Base-by-base conservation (phyloP, 2,888 invertebrate species). In the Azorinus chamasolen region DNA sequence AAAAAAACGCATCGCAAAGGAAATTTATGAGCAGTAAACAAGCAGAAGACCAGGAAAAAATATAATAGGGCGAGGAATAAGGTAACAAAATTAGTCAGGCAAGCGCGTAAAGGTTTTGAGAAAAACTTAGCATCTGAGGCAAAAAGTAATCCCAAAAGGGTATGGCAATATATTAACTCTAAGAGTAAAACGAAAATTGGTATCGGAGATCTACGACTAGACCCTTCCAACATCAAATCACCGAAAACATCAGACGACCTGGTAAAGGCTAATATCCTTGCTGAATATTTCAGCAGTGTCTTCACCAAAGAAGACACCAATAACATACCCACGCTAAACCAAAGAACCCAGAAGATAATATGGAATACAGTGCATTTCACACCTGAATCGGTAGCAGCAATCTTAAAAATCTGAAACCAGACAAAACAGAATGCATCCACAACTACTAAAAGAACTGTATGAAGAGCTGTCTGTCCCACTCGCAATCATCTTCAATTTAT, bases 271-370 rank as follows among this genome's bases (percentile, higher is more conserved):
- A n/a, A 55, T 25, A 22, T 57, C 20, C 32, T 65, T 27, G 55
- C 54, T 46, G 45, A 43, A 27, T 55, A 45, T 32, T 65, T 65
- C 27, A 22, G 55, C 0, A 45, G 37, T 8, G 65, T 65, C 2
- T 65, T 65, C 22, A 55, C 54, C n/a, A 53, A n/a, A 14, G 65
- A 65, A 48, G 55, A 46, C 2, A 65, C 45, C 22, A 20, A 14
- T 16, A 39, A 54, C 18, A 18, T 65, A 14, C 65, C 65, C 14
- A 22, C 54, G 6, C 45, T 65, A 55, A 37, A 57, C 5, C 45
- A 55, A 14, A 55, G 24, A 27, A 27, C 41, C 20, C 2, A 1
- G 10, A 37, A 45, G 6, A 32, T 46, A 1, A 18, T 32, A 18
- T 16, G 4, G n/a, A n/a, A 24, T 20, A 25, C 2, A 25, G 16